Percentiles rank a stretch among this genome's conserved stretches.
These are phyloP conservation scores for Amiota minor DNA, from an alignment of 2,888 invertebrate genomes.

Conservation along the genomic window DNA sequence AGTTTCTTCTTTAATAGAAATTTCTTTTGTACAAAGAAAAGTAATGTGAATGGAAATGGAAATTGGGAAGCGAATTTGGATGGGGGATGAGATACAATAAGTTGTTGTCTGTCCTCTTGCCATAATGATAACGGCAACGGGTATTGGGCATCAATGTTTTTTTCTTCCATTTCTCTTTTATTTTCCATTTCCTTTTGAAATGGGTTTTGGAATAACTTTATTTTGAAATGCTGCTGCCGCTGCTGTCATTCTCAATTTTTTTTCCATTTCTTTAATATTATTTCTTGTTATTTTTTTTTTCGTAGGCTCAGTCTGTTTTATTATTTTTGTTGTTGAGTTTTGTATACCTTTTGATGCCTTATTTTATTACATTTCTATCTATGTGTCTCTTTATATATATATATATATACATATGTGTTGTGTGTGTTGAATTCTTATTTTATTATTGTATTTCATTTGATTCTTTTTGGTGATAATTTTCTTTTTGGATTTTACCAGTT, in stretches of 20 bases:
- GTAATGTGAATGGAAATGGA: neutral
- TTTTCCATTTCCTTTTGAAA: too few relatives aligned
- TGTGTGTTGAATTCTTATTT: constrained; percentile 26
- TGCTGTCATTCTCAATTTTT: constrained; percentile 1
- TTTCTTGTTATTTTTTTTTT: neutral
- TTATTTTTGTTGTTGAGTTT: neutral
- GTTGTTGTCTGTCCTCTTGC: neutral
- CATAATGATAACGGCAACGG: neutral
- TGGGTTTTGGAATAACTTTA: too few relatives aligned
- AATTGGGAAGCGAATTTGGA: neutral
- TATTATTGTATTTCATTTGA: constrained; percentile 28
- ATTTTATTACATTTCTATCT: constrained; percentile 30
- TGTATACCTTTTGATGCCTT: constrained; percentile 49
- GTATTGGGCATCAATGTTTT: neutral
- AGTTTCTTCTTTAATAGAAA: too few relatives aligned
- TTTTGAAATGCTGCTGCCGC: too few relatives aligned
- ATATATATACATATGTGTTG: neutral
- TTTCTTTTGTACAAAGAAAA: too few relatives aligned
- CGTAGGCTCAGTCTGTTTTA: neutral
- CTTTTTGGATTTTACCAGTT: constrained; percentile 35
- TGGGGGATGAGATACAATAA: neutral
- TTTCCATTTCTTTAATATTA: neutral
- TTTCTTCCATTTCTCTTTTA: too few relatives aligned
- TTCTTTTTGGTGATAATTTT: constrained; percentile 23
- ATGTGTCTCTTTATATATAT: neutral